Evolutionary conservation across 2,888 invertebrate genomes (phyloP).

Genomic region (Cotesia congregata): DNA sequence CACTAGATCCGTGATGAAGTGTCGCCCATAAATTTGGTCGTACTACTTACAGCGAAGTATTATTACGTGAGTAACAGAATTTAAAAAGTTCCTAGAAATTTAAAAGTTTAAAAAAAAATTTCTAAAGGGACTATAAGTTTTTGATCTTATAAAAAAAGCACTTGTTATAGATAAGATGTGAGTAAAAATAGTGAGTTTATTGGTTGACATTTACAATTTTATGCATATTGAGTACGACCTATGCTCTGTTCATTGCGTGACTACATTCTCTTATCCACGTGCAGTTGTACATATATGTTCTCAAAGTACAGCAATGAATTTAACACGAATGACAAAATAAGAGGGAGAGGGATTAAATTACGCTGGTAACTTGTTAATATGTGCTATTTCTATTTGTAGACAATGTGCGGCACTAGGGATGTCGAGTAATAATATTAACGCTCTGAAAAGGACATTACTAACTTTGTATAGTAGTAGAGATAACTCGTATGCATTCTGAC

Average conservation of each 20-base stretch:
- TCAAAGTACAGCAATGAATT: neutral
- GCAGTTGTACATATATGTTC: neutral
- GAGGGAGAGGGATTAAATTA: neutral
- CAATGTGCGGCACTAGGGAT: neutral
- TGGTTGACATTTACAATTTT: neutral
- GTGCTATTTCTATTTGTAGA: neutral
- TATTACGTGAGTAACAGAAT: too few relatives aligned
- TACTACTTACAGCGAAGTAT: too few relatives aligned
- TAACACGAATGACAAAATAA: neutral
- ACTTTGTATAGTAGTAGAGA: neutral
- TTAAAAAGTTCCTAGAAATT: too few relatives aligned
- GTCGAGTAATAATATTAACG: slow-evolving; percentile 10
- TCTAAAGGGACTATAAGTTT: too few relatives aligned
- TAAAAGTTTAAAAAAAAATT: too few relatives aligned
- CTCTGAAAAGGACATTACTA: neutral
- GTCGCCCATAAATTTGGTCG: too few relatives aligned
- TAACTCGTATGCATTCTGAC: neutral
- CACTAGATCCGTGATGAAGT: too few relatives aligned
- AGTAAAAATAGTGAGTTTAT: neutral
- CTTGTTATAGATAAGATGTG: slow-evolving; percentile 29
- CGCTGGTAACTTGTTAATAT: neutral
- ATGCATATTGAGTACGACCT: neutral
- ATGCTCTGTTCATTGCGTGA: neutral
- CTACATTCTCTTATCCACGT: neutral
- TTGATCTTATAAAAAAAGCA: neutral